Conservation (phyloP, 1,140 invertebrate genomes). For the Drosophila chauvacae region DNA sequence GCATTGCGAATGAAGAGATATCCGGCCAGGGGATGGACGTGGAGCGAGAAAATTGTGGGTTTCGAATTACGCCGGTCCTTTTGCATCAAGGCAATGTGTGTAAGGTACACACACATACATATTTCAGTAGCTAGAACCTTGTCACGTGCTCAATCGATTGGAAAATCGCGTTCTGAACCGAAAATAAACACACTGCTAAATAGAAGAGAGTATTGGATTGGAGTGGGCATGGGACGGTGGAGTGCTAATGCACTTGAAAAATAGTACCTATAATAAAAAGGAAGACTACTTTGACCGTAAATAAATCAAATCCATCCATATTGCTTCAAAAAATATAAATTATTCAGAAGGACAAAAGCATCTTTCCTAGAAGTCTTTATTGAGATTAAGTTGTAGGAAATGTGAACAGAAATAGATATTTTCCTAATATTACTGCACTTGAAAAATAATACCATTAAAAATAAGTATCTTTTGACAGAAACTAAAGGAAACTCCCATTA, state of each 20-base stretch:
- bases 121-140: slow-evolving; percentile 65
- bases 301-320: too few relatives aligned
- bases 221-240: slow-evolving; percentile 2
- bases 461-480: too few relatives aligned
- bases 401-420: fast-evolving
- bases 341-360: too few relatives aligned
- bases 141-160: slow-evolving; percentile 82
- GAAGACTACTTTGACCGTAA: too few relatives aligned
- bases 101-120: slow-evolving; percentile 45
- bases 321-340: too few relatives aligned
- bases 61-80: slow-evolving; percentile 53
- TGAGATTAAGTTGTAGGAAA: too few relatives aligned
- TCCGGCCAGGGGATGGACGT: slow-evolving; percentile 1
- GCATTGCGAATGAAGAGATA: slow-evolving; percentile 41
- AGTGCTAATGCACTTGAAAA: slow-evolving; percentile 12
- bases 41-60: slow-evolving; percentile 25
- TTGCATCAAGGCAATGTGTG: slow-evolving; percentile 38
- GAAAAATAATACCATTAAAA: not conserved
- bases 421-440: slow-evolving; percentile 5
- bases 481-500: too few relatives aligned
- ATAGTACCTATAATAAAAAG: not conserved
- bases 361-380: not conserved
- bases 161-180: slow-evolving; percentile 81
- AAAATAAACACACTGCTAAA: slow-evolving; percentile 82
- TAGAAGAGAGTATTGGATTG: slow-evolving; percentile 67